A percentile compares a stretch with the other conserved stretches of the same genome.
phyloP scores from a whole-genome alignment of 2,888 invertebrate species.

The Dione vanillae region DNA sequence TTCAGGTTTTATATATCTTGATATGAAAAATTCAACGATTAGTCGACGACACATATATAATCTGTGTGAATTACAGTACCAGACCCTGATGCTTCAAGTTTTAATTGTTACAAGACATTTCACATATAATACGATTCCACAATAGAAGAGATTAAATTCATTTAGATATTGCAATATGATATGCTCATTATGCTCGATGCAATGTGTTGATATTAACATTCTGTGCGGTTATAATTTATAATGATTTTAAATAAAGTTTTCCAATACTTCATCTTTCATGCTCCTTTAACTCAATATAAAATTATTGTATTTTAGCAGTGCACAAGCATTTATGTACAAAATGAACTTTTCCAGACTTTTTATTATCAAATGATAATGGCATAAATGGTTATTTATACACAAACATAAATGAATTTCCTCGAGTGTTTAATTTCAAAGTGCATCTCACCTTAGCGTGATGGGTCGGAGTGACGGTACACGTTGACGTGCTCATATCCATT shows the following conservation, averaged over 20 bases:
- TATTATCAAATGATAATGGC: background rate
- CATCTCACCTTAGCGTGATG: constrained; percentile 80
- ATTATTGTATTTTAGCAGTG: background rate
- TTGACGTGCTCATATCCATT: constrained; percentile 82
- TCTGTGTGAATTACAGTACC: background rate
- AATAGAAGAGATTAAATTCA: too few species aligned
- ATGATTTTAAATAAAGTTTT: background rate
- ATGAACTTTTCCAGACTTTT: background rate
- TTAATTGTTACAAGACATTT: background rate
- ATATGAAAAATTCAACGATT: background rate
- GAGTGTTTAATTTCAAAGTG: background rate
- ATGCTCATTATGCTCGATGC: background rate
- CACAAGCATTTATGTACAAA: background rate
- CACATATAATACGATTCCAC: background rate
- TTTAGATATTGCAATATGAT: background rate
- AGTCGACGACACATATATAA: background rate
- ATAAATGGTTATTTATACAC: background rate
- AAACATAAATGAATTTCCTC: background rate
- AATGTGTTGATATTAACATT: background rate
- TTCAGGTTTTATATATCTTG: too few species aligned
- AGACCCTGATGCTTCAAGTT: background rate
- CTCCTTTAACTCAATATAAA: background rate
- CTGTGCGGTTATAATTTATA: too few species aligned
- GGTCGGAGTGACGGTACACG: constrained; percentile 85
- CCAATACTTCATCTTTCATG: background rate